Base-by-base conservation (phyloP, 2,797 vertebrate genomes). In the Sebastes glaucus region DNA sequence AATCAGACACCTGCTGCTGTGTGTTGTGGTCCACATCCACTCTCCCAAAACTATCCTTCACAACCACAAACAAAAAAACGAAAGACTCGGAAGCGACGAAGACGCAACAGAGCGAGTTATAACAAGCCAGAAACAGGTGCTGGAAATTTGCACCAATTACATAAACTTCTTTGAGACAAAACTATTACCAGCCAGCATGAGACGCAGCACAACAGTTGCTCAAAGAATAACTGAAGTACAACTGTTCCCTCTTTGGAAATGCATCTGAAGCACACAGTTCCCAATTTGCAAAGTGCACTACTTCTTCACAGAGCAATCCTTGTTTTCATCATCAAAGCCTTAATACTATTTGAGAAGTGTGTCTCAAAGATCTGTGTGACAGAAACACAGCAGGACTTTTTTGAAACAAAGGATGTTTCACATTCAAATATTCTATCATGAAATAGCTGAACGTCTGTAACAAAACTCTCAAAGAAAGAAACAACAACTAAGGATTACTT, bases 1-100 rank as follows among this genome's bases (percentile, higher is more conserved):
- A 89, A 93, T 93, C 88, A 90, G 81, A 91, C 89, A 92, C 89
- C 91, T 93, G 93, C 89, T 91, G 85, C 83, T 77, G 80, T 77
- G 78, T 86, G 56, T 23, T 69, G 70, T 65, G 69, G 80, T 81
- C 74, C 71, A 80, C 74, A 62, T 82, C 82, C 83, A 78, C 71
- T 80, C 79, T 78, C 79, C 82, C 67, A 81, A 92, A 91, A 84
- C 83, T 79, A 77, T 82, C 84, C 86, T 77, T 84, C 79, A 91
- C 71, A 79, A 78, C 65, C 75, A 66, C 78, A 84, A 88, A 88
- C 63, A 75, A 67, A 76, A 76, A 42, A 82, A 82, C 57, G 3
- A 46, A 46, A 46, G 61, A 77, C 57, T 82, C 27, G 11, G 69
- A 77, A 64, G 67, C 70, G 55, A 70, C 64, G 0, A 53, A 87